Base-by-base conservation (phyloP, 2,888 invertebrate genomes). In the Cremastobaeus sp. region DNA sequence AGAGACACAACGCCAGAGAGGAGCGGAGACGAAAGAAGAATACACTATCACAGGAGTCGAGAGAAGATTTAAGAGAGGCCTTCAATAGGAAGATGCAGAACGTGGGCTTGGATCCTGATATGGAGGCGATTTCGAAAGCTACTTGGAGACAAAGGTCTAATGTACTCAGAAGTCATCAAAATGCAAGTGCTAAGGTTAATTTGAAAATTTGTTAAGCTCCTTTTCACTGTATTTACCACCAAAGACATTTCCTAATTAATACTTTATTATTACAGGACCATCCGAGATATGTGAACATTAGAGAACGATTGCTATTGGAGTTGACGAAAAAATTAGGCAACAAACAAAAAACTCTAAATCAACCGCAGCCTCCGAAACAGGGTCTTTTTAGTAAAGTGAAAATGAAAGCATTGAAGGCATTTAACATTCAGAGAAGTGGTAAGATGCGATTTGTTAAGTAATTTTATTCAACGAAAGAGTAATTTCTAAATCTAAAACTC, bases 101-200 rank as follows among this genome's bases (percentile, higher is more conserved):
- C 65, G 86, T 91, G 45, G 93, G 93, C 9, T 89, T 93, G 14
- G 92, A 92, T 81, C 91, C 92, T 1, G 89, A 91, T 21, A 92
- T 91, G 89, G 89, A 88, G 34, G 90, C 91, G 52, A 84, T 93
- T 76, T 90, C 92, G 0, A 85, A 88, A 76, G 89, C 86, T 71
- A 88, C 90, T 8, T 92, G 89, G 79, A 88, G 89, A 62, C 91
- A 90, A 79, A 91, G 91, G 77, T 88, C 90, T 74, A 88, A 89
- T 50, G 89, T 90, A 64, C 83, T 93, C 32, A 89, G 89, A 69
- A 91, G 92, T 83, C 90, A 91, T 81, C 89, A 90, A 64, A 90
- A 89, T 78, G 79, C 90, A 1, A 89, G 90, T 81, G 85, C 89
- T 35, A 92, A 92, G 89, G 92, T 92, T 81, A 77, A 37, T 8